These are phyloP conservation scores for Blastomussa wellsi DNA, from an alignment of 92 coral and sea anemone species.

Conservation along the genomic window DNA sequence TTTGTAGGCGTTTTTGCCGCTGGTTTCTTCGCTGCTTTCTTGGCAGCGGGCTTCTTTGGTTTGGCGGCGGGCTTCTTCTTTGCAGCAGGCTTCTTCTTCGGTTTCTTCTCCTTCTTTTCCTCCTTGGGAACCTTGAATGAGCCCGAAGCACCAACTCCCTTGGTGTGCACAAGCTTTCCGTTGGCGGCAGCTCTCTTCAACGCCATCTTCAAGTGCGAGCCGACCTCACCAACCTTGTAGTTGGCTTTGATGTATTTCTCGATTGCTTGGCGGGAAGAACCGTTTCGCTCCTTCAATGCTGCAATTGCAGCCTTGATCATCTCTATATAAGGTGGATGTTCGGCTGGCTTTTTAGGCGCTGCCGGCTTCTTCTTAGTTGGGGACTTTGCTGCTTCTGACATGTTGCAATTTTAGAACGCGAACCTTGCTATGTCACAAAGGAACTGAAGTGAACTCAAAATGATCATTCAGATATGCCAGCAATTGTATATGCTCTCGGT, in stretches of 20 bases:
- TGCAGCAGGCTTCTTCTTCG: conserved; percentile 45
- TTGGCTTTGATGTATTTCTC: conserved; percentile 75
- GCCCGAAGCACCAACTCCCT: conserved; percentile 66
- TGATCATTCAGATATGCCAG: background rate
- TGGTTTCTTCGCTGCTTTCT: conserved; percentile 57
- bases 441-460: background rate
- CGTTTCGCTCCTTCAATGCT: conserved; percentile 60
- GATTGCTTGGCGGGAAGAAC: conserved; percentile 88
- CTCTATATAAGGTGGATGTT: conserved; percentile 53
- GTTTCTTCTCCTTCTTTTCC: conserved; percentile 35
- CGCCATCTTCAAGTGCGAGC: conserved; percentile 49
- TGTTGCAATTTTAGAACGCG: background rate
- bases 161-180: conserved; percentile 47
- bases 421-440: background rate
- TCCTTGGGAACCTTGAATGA: conserved; percentile 56
- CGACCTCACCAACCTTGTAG: conserved; percentile 52
- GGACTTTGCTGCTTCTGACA: conserved; percentile 26
- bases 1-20: conserved; percentile 48
- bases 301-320: conserved; percentile 68
- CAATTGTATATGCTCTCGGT: background rate
- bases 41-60: conserved; percentile 64
- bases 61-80: conserved; percentile 54
- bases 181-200: conserved; percentile 46
- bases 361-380: conserved; percentile 32
- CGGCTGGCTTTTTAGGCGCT: conserved; percentile 49